Base-by-base conservation (phyloP, 2,888 invertebrate genomes). In the Pandemis cinnamomeana region DNA sequence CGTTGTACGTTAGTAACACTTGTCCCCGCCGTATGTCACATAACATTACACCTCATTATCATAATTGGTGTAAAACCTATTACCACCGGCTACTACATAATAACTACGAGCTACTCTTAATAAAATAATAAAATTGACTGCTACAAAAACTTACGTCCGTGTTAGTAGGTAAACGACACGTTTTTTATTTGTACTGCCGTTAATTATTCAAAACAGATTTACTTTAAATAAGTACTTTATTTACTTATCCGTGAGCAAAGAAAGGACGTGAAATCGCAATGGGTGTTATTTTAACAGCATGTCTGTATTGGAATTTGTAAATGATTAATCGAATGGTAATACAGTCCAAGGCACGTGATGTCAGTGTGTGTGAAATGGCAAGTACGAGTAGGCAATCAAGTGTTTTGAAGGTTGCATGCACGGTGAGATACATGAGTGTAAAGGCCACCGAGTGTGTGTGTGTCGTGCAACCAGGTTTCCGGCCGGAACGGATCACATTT, bases 401-500 rank as follows among this genome's bases (percentile, higher is more conserved):
- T 36, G 44, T 13, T 15, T 63, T 42, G 71, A 74, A 74, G 74
- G 74, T 44, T 63, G 48, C 68, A 64, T 44, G 60, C 66, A 48
- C 46, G 36, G 55, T 42, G 20, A n/a, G 8, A 55, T 7, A 62
- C 15, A 60, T 51, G 51, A 27, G 60, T 27, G 66, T 8, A 64
- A 70, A 73, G 73, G 73, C 60, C 72, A 27, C 51, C 36, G 11
- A 44, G 20, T 20, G 20, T 20, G 20, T 20, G 20, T 20, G 11
- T 41, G 44, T 67, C 48, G 51, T 58, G 58, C 7, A 27, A 27
- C 10, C 42, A 27, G 42, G 71, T 62, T 71, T 74, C 74, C 74
- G 71, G 61, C 62, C 74, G 74, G 74, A 74, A 74, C 67, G 10
- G 67, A 74, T 71, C 74, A 62, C n/a, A 53, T 74, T 74, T 74